Conservation (phyloP, 2,888 invertebrate species). For the Syrphus vitripennis region DNA sequence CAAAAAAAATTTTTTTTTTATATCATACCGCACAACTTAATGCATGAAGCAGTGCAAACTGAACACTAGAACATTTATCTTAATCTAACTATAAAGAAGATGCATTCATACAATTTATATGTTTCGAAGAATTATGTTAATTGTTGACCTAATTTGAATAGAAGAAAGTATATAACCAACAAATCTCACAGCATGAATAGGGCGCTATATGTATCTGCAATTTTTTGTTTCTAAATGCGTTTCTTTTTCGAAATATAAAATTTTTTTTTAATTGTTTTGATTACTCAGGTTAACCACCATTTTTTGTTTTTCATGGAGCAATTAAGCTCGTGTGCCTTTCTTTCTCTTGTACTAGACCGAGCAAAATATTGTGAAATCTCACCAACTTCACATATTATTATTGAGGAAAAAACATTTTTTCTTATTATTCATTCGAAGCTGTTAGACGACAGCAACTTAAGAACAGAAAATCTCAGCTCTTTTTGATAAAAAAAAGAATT, state of each 20-base stretch:
- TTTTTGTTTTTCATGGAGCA: too few species aligned
- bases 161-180: not conserved
- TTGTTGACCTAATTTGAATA: not conserved
- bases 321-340: too few species aligned
- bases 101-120: not conserved
- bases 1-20: not conserved
- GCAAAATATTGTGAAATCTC: too few species aligned
- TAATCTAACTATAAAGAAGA: slow-evolving; percentile 3
- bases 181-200: not conserved
- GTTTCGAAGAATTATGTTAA: not conserved
- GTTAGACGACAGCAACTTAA: not conserved
- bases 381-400: not conserved
- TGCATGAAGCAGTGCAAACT: not conserved
- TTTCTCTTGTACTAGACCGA: too few species aligned
- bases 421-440: not conserved
- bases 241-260: not conserved
- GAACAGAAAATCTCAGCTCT: too few species aligned
- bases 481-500: too few species aligned
- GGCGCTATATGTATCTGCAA: too few species aligned
- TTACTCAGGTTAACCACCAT: too few species aligned
- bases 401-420: too few species aligned
- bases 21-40: not conserved
- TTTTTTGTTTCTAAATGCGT: too few species aligned
- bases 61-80: not conserved
- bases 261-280: not conserved